Evolutionary conservation across 2,113 vertebrate species (phyloP), one percentile per base, ranked within the genome.

Genomic region (Peromyscus californicus): DNA sequence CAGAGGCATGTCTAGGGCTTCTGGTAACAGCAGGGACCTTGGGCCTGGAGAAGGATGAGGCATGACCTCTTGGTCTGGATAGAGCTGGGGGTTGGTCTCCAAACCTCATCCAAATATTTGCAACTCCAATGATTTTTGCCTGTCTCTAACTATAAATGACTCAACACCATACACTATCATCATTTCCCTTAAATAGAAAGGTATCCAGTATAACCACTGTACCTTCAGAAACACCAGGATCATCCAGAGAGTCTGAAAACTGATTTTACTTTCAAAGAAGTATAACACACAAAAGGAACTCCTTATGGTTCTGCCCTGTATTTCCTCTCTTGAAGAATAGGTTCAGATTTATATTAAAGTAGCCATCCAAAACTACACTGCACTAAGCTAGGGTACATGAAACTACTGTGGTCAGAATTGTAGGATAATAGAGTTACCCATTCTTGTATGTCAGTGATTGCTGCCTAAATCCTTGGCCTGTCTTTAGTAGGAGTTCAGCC

Each of bases 1-100:
- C 5, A 39, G 36, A 83, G 48, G 3, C 10, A 45, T 0, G 5
- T 19, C 61, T 48, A 22, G 4, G 1, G 6, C 45, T 1, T 4
- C 29, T 1, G 33, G 78, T 3, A 70, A 31, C 1, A 0, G 39
- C 24, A 33, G 79, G 54, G 72, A 31, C 31, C 19, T 76, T 0
- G 13, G 79, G 21, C 65, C 48, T 3, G 15, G 26, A 82, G 89
- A 90, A 69, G 15, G 12, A n/a, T 1, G 86, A 45, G 70, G 45
- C 0, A 3, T 13, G 5, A 21, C 76, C 63, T 7, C 45, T 48
- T 7, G 45, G 6, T 48, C 45, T 48, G 45, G 45, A 48, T 48
- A 48, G 45, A 48, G 45, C 45, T 48, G 5, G 45, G 45, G 45
- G 4, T 48, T 48, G 45, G 45, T 48, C 7, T 48, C 45, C 45